Percentiles rank a stretch among this genome's conserved stretches.
phyloP scores from a whole-genome alignment of 2,888 invertebrate genomes.

The Galerucella pusilla region DNA sequence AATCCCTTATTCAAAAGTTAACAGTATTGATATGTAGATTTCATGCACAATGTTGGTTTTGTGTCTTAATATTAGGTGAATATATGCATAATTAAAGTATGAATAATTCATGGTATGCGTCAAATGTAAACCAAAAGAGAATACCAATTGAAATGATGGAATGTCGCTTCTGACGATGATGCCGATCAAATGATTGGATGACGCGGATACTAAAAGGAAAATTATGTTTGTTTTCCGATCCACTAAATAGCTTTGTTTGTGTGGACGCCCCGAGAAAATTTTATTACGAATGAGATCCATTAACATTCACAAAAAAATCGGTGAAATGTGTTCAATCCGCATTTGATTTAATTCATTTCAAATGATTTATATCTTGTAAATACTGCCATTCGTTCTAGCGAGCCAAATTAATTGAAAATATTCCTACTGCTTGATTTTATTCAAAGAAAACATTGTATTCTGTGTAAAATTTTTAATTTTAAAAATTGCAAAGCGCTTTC shows the following conservation, averaged over 20 bases:
- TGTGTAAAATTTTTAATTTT: too few relatives aligned
- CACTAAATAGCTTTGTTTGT: slow-evolving; percentile 36
- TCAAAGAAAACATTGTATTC: too few relatives aligned
- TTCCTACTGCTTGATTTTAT: not conserved
- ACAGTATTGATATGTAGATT: slow-evolving; percentile 2
- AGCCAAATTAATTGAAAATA: not conserved
- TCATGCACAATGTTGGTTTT: slow-evolving; percentile 11
- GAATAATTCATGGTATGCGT: slow-evolving; percentile 29
- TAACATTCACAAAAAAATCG: slow-evolving; percentile 22
- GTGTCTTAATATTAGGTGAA: slow-evolving; percentile 12
- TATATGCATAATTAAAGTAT: slow-evolving; percentile 10
- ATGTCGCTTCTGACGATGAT: slow-evolving; percentile 29
- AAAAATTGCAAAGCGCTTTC: too few relatives aligned
- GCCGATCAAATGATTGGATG: slow-evolving; percentile 29
- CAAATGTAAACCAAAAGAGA: slow-evolving; percentile 25
- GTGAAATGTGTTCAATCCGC: slow-evolving; percentile 1
- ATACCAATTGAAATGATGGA: slow-evolving; percentile 31
- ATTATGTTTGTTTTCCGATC: slow-evolving; percentile 37
- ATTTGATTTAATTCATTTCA: slow-evolving; percentile 2
- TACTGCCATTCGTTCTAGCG: not conserved
- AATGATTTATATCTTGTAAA: slow-evolving; percentile 16
- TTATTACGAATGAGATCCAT: slow-evolving; percentile 18
- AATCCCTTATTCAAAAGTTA: not conserved
- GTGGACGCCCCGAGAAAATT: slow-evolving; percentile 15
- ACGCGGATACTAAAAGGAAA: slow-evolving; percentile 34